These are phyloP conservation scores for Ectropis grisescens DNA, from an alignment of 1,140 invertebrate species.

Conservation along the genomic window DNA sequence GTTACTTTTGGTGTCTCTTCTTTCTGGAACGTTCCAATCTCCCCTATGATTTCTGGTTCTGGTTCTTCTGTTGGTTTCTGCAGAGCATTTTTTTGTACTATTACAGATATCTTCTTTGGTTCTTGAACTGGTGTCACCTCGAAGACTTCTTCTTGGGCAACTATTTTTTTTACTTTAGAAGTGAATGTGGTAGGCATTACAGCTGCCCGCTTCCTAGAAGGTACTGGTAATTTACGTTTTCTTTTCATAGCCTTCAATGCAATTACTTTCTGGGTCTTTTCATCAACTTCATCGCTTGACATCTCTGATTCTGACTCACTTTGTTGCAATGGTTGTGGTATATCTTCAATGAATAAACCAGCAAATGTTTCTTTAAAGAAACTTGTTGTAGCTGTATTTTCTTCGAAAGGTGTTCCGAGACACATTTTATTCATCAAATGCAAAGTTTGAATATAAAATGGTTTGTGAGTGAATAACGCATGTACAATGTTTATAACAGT, in stretches of 20 bases:
- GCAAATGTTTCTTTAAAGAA: conserved; percentile 59
- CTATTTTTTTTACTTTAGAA: conserved; percentile 51
- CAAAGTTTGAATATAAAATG: conserved; percentile 89
- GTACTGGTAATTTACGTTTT: conserved; percentile 70
- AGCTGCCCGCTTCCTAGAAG: conserved; percentile 74
- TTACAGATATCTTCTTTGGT: conserved; percentile 76
- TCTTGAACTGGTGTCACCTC: conserved; percentile 69
- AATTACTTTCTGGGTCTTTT: conserved; percentile 41
- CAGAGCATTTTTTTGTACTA: conserved; percentile 62
- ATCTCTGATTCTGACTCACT: conserved; percentile 84
- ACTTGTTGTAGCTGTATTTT: conserved; percentile 55
- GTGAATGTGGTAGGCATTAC: conserved; percentile 56
- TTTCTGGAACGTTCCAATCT: conserved; percentile 54
- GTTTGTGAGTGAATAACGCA: conserved; percentile 79
- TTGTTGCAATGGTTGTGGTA: conserved; percentile 15
- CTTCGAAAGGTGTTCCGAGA: conserved; percentile 87
- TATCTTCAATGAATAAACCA: conserved; percentile 32
- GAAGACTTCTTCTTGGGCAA: conserved; percentile 76
- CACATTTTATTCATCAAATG: conserved; percentile 98
- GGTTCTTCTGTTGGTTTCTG: conserved; percentile 35
- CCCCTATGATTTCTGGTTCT: conserved; percentile 38
- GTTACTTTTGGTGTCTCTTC: conserved; percentile 27
- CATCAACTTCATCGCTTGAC: conserved; percentile 75
- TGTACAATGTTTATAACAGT: conserved; percentile 85
- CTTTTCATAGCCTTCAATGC: conserved; percentile 71